A percentile compares a stretch with the other conserved stretches of the same genome.
Conservation (phyloP, 2,888 invertebrate species). For the Craniophora ligustri region DNA sequence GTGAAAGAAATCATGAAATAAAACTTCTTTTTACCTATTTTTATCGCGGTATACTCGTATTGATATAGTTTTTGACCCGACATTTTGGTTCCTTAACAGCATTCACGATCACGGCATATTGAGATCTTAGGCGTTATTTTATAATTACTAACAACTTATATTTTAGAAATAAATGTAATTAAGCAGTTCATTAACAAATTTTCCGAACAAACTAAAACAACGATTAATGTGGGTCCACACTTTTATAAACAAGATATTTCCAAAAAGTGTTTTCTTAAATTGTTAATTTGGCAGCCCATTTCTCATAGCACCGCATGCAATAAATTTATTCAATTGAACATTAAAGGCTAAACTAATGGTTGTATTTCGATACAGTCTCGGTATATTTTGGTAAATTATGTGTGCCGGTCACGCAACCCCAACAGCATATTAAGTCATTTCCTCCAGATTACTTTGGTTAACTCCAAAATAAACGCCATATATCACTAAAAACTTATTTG, state of each 20-base stretch:
- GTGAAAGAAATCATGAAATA: no score
- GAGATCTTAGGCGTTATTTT: no score
- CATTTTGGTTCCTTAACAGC: no score
- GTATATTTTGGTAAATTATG: slow-evolving; percentile 45
- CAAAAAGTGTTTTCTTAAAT: background rate
- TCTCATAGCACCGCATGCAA: slow-evolving; percentile 1
- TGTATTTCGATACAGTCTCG: slow-evolving; percentile 29
- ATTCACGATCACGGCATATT: no score
- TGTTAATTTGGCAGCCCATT: slow-evolving; percentile 16
- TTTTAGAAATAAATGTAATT: no score
- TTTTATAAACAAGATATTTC: background rate
- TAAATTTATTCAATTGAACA: slow-evolving; percentile 39
- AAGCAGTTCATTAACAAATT: no score
- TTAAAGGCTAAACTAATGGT: slow-evolving; percentile 35
- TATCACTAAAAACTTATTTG: slow-evolving; percentile 14
- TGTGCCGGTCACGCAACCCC: slow-evolving; percentile 40
- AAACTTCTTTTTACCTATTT: no score
- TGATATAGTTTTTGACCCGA: no score
- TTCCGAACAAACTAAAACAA: slow-evolving; percentile 1
- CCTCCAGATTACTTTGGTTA: slow-evolving; percentile 32
- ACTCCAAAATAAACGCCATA: slow-evolving; percentile 28
- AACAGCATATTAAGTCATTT: slow-evolving; percentile 45
- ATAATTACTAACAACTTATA: no score
- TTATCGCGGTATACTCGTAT: no score
- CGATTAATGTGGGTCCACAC: background rate